phyloP scores from a whole-genome alignment of 92 coral and sea anemone genomes.

The Plumapathes pennacea region DNA sequence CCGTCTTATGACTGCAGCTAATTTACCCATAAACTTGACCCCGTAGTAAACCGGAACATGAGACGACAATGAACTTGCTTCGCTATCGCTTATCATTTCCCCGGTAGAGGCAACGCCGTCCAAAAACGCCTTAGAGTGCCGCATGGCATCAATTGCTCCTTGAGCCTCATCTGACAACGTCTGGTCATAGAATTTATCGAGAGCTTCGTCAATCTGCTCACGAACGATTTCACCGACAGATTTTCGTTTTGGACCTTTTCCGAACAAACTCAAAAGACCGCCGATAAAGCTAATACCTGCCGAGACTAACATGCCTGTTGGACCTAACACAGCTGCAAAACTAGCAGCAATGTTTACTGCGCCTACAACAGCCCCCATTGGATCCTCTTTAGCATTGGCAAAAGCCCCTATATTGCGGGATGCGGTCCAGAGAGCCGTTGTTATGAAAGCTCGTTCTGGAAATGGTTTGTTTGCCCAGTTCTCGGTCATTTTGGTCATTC shows the following conservation, averaged over 20 bases:
- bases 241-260: background rate
- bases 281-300: background rate
- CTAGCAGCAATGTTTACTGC: constrained; percentile 1
- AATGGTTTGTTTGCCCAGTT: too few relatives aligned
- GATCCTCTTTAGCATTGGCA: constrained; percentile 14
- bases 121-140: constrained; percentile 1
- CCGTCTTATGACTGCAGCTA: background rate
- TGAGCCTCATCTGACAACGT: background rate
- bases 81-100: background rate
- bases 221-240: constrained; percentile 5
- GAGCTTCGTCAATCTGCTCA: constrained; percentile 2
- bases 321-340: background rate
- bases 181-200: background rate
- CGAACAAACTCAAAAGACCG: background rate
- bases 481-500: too few relatives aligned
- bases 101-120: background rate
- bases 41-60: background rate
- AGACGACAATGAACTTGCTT: background rate
- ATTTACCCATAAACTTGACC: constrained; percentile 1
- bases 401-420: background rate
- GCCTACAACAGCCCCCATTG: constrained; percentile 1
- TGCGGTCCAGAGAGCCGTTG: background rate
- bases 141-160: background rate
- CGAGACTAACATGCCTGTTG: background rate
- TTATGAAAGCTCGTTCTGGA: too few relatives aligned